A percentile compares a stretch with the other conserved stretches of the same genome.
These are phyloP conservation scores for Macroramphosus scolopax DNA, from an alignment of 2,797 vertebrate genomes.

Conservation along the genomic window DNA sequence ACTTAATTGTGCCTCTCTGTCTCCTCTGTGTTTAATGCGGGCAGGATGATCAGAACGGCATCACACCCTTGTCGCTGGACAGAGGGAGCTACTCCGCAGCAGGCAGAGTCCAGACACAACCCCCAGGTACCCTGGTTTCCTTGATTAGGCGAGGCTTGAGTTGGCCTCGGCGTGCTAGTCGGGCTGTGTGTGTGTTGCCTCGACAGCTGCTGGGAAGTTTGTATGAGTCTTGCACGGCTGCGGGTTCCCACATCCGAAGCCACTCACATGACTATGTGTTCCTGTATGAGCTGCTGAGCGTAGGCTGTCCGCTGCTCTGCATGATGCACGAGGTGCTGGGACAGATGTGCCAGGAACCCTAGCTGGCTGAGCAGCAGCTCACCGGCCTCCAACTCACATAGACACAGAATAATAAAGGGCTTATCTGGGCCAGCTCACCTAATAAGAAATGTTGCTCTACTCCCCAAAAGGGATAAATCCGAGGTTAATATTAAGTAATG, in stretches of 20 bases:
- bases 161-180: slow-evolving; percentile 82
- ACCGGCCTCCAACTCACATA: slow-evolving; percentile 22
- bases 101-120: slow-evolving; percentile 73
- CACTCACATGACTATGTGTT: slow-evolving; percentile 86
- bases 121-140: slow-evolving; percentile 94
- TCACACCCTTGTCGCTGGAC: slow-evolving; percentile 49
- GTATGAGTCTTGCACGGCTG: slow-evolving; percentile 75
- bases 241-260: slow-evolving; percentile 83
- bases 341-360: slow-evolving; percentile 85
- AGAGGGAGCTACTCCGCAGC: slow-evolving; percentile 62
- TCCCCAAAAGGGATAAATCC: neutral
- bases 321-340: slow-evolving; percentile 85
- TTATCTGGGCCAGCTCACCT: neutral
- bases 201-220: slow-evolving; percentile 80
- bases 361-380: slow-evolving; percentile 62
- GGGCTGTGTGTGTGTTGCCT: slow-evolving; percentile 81
- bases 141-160: slow-evolving; percentile 84
- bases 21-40: neutral
- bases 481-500: neutral
- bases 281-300: slow-evolving; percentile 89
- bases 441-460: slow-evolving; percentile 2
- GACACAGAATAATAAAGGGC: neutral
- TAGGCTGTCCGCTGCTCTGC: slow-evolving; percentile 87
- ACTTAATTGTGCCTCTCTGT: neutral
- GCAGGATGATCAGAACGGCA: slow-evolving; percentile 70